phyloP scores from a whole-genome alignment of 2,797 vertebrate species.

The Oreortyx pictus region DNA sequence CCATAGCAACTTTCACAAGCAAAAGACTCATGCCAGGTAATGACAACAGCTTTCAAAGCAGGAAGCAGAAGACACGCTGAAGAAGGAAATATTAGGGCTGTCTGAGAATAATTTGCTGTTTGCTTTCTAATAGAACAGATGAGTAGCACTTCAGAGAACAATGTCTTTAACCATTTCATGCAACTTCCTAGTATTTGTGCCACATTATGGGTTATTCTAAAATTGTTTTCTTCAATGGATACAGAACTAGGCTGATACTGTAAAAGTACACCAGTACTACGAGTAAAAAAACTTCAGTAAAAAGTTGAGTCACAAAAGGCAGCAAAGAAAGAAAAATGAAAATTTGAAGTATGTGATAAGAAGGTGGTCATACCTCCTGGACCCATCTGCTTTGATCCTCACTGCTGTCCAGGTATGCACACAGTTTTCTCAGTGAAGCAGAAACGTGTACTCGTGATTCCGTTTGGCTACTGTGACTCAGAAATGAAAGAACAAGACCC shows the following conservation, averaged over 20 bases:
- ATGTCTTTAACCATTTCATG: neutral
- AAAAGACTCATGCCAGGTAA: neutral
- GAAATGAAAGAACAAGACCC: slow-evolving; percentile 87
- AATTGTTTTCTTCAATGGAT: neutral
- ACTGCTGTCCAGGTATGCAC: slow-evolving; percentile 81
- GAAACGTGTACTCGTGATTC: slow-evolving; percentile 80
- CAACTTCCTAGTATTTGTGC: neutral
- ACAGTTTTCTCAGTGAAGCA: slow-evolving; percentile 80
- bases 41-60: neutral
- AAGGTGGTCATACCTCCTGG: slow-evolving; percentile 86
- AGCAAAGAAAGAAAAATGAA: neutral
- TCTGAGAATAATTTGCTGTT: neutral
- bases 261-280: neutral
- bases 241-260: neutral
- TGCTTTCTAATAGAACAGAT: neutral
- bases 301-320: neutral
- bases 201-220: neutral
- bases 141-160: neutral
- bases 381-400: slow-evolving; percentile 84
- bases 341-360: neutral
- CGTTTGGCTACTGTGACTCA: slow-evolving; percentile 83
- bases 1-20: neutral
- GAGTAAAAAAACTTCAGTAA: neutral
- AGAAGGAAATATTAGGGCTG: neutral
- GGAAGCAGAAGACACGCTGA: neutral